Evolutionary conservation across 2,113 vertebrate species (phyloP).

Genomic region (Asarcornis scutulata): DNA sequence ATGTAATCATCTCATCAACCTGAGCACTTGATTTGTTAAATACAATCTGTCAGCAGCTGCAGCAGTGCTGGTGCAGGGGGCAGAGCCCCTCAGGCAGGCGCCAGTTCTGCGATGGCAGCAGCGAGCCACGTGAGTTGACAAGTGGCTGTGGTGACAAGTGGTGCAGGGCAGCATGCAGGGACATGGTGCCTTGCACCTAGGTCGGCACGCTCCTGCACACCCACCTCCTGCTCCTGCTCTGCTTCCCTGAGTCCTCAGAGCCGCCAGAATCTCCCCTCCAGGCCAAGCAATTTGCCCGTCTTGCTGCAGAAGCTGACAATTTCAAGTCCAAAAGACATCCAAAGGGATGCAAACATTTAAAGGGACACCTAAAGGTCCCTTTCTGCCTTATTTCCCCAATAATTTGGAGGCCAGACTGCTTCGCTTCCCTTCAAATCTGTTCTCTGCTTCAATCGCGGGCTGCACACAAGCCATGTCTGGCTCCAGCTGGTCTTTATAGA

Average conservation of each 20-base stretch:
- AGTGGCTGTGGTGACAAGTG: rapidly evolving
- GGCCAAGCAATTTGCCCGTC: not conserved
- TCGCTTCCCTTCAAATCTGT: not conserved
- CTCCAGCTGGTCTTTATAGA: not conserved
- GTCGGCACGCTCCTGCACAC: not conserved
- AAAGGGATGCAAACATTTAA: not conserved
- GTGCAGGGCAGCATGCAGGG: not conserved
- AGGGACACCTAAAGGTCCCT: not conserved
- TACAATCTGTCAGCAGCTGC: not conserved
- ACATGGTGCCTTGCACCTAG: not conserved
- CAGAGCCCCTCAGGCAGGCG: not conserved
- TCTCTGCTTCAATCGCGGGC: not conserved
- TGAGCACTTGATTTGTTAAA: not conserved
- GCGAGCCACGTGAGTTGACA: rapidly evolving
- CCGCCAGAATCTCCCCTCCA: not conserved
- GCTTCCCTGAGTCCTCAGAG: not conserved
- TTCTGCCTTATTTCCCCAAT: not conserved
- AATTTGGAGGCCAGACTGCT: not conserved
- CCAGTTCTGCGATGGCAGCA: not conserved
- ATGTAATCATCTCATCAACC: not conserved
- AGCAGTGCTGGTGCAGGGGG: not conserved
- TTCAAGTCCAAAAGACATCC: not conserved
- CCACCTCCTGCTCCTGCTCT: not conserved
- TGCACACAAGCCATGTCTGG: not conserved
- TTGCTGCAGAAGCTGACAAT: not conserved